These are phyloP conservation scores for Acrobasis repandana DNA, from an alignment of 2,888 invertebrate genomes.

Conservation along the genomic window DNA sequence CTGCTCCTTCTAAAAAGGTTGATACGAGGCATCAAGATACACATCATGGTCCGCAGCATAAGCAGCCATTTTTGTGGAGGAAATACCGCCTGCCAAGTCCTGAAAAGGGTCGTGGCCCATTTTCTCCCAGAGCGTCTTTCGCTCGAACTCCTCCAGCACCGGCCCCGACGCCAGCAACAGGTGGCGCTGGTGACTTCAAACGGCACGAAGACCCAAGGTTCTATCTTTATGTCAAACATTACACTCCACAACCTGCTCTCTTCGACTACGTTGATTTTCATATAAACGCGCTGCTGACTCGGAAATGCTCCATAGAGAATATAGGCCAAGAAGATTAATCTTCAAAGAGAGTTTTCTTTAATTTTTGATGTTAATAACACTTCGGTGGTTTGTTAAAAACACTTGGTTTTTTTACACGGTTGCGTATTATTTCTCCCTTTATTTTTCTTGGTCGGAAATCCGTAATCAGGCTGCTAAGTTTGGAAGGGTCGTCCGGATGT, in stretches of 20 bases:
- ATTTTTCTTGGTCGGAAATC: conserved; percentile 79
- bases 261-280: conserved; percentile 73
- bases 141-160: conserved; percentile 43
- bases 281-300: conserved; percentile 58
- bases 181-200: conserved; percentile 37
- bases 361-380: conserved; percentile 45
- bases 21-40: conserved; percentile 53
- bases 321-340: conserved; percentile 41
- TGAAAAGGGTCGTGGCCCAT: conserved; percentile 59
- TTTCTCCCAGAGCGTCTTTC: conserved; percentile 41
- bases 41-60: conserved; percentile 63
- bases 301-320: conserved; percentile 62
- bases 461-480: conserved; percentile 82
- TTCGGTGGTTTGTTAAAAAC: conserved; percentile 55
- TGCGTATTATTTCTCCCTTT: conserved; percentile 66
- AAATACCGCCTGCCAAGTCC: conserved; percentile 46
- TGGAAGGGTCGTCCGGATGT: conserved; percentile 82
- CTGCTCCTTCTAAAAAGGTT: conserved; percentile 36
- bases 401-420: conserved; percentile 55
- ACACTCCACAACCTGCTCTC: conserved; percentile 67
- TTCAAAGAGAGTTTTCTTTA: conserved; percentile 36
- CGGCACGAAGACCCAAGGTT: conserved; percentile 65
- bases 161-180: conserved; percentile 47
- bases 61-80: conserved; percentile 71
- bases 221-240: conserved; percentile 67